Percentiles rank a stretch among this genome's conserved stretches.
Evolutionary conservation across 2,113 vertebrate genomes (phyloP).

Genomic region (Pyrgilauda ruficollis): DNA sequence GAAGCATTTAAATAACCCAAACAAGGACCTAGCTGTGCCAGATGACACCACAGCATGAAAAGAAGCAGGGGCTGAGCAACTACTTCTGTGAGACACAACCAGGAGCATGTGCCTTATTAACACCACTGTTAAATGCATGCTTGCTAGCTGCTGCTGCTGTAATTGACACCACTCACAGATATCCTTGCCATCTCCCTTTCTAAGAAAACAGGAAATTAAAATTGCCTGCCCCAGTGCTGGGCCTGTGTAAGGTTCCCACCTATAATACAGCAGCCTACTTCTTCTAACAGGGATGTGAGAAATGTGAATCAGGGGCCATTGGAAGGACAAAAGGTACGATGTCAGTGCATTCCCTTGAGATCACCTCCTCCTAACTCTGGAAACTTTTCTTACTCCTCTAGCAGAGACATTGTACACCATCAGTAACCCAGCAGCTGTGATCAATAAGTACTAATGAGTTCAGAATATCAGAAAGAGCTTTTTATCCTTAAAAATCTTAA

Average conservation of each 20-base stretch:
- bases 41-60: constrained; percentile 54
- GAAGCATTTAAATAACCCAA: constrained; percentile 57
- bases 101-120: constrained; percentile 35
- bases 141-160: constrained; percentile 12
- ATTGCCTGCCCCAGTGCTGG: background rate
- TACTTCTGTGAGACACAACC: background rate
- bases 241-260: background rate
- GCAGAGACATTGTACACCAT: background rate
- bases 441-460: background rate
- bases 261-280: background rate
- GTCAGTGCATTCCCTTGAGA: background rate
- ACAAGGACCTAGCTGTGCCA: constrained; percentile 51
- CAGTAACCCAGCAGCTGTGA: background rate
- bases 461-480: background rate
- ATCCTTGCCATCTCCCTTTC: background rate
- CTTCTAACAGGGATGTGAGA: background rate
- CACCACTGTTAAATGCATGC: background rate
- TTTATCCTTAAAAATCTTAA: background rate
- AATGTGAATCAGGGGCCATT: background rate
- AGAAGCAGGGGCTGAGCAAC: constrained; percentile 30
- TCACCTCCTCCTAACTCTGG: background rate
- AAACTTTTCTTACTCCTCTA: background rate
- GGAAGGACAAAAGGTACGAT: background rate
- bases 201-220: constrained; percentile 27
- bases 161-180: background rate